A percentile compares a stretch with the other conserved stretches of the same genome.
Conservation (phyloP, 1,140 invertebrate species). For the Philotrypesis tridentata region DNA sequence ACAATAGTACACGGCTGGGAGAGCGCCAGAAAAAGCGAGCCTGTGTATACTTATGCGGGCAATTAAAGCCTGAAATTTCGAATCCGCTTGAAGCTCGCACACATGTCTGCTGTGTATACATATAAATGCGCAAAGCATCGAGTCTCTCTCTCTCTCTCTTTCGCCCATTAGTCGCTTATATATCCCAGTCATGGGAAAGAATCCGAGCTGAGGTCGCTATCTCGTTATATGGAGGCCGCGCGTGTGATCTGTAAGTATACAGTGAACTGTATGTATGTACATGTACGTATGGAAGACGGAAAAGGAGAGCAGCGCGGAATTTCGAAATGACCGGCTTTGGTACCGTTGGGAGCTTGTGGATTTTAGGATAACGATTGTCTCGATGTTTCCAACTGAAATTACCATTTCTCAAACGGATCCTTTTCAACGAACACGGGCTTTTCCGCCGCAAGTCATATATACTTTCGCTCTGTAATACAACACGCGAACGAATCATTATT, state of each 20-base stretch:
- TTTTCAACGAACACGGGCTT: too few species aligned
- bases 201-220: conserved; percentile 8
- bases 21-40: not conserved
- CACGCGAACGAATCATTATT: too few species aligned
- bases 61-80: not conserved
- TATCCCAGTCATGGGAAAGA: conserved; percentile 11
- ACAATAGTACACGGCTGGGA: not conserved
- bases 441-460: too few species aligned
- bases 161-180: not conserved
- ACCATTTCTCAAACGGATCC: too few species aligned
- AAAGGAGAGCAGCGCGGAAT: not conserved
- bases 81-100: not conserved
- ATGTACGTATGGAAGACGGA: not conserved
- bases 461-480: too few species aligned
- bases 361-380: not conserved
- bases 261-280: too few species aligned
- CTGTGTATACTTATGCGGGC: not conserved
- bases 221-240: not conserved
- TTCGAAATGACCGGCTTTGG: not conserved
- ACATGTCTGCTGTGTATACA: not conserved
- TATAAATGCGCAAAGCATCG: conserved; percentile 1
- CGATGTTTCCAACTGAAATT: too few species aligned
- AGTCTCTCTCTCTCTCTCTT: conserved; percentile 1
- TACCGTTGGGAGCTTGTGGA: too few species aligned
- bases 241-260: not conserved